Evolutionary conservation across 2,888 invertebrate species (phyloP), one percentile per base, ranked within the genome.

Genomic region (Synanthedon formicaeformis): DNA sequence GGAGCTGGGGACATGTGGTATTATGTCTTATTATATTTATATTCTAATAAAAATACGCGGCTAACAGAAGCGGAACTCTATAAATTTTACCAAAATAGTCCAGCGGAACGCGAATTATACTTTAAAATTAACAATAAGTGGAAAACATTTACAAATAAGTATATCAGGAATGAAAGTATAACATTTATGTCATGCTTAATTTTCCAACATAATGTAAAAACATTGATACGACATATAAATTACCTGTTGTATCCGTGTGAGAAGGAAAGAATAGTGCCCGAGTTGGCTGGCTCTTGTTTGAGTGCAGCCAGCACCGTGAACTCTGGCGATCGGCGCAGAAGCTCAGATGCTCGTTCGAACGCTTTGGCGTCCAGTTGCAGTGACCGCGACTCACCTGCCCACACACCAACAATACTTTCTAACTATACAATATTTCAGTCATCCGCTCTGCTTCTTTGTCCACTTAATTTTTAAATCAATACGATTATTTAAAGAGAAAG

Each of bases 261-360:
- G 86, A 95, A 94, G 67, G 94, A 93, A 65, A 95, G 88, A 67
- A 95, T 93, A 64, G 94, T 92, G 73, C 95, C 95, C 59, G 93
- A 92, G 88, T 95, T 95, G 67, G 92, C 91, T 63, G 91, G 91
- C 78, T 94, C 94, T 81, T 95, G 95, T 57, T 91, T 90, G 58
- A 95, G 83, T 67, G 92, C 89, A 54, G 94, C 94, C 64, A 93
- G 90, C 71, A 95, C 89, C 57, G 95, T 94, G 87, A 95, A 94
- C 87, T 95, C 95, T 56, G 92, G 89, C 67, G 92, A 92, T 71
- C 89, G 89, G 57, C 91, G 90, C 72, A 94, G 86, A 67, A 93
- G 82, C 65, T 91, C 90, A 54, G 91, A 90, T 56, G 93, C 93
- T 66, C 90, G 90, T 71, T 90, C 89, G 78, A 92, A 92, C 62